Evolutionary conservation across 2,113 vertebrate species (phyloP).

Genomic region (Argyrosomus japonicus): DNA sequence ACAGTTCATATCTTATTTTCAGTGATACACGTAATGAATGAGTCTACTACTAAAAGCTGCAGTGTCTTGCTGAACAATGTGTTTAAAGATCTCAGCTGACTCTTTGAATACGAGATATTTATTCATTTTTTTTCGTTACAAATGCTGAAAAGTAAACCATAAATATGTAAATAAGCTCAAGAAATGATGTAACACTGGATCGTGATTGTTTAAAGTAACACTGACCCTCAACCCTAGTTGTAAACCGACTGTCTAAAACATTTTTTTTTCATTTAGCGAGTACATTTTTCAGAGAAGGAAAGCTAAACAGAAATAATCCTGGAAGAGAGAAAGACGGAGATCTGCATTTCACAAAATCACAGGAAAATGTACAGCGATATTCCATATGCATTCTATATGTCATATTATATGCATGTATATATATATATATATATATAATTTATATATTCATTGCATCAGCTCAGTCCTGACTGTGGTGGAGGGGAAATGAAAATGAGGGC

Average conservation of each 20-base stretch:
- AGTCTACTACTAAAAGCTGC: too few relatives aligned
- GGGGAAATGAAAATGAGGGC: conserved; percentile 50
- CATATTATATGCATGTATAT: conserved; percentile 12
- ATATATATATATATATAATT: conserved; percentile 15
- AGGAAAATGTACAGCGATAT: not conserved
- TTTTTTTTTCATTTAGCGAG: not conserved
- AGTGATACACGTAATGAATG: too few relatives aligned
- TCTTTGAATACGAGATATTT: not conserved
- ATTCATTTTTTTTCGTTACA: not conserved
- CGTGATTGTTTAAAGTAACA: not conserved
- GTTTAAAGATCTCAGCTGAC: not conserved
- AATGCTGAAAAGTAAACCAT: not conserved
- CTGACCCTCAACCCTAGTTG: not conserved
- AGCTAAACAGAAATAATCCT: not conserved
- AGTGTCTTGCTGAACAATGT: not conserved
- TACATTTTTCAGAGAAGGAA: not conserved
- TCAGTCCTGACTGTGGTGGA: conserved; percentile 20
- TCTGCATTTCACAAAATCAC: conserved; percentile 11
- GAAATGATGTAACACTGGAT: not conserved
- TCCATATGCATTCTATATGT: conserved; percentile 5
- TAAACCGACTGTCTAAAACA: not conserved
- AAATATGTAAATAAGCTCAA: not conserved
- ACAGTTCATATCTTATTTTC: too few relatives aligned
- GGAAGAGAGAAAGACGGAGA: not conserved
- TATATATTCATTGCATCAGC: conserved; percentile 6